Percentiles rank a stretch among this genome's conserved stretches.
These are phyloP conservation scores for Cyprinus carpio DNA, from an alignment of 2,113 vertebrate species.

Conservation along the genomic window DNA sequence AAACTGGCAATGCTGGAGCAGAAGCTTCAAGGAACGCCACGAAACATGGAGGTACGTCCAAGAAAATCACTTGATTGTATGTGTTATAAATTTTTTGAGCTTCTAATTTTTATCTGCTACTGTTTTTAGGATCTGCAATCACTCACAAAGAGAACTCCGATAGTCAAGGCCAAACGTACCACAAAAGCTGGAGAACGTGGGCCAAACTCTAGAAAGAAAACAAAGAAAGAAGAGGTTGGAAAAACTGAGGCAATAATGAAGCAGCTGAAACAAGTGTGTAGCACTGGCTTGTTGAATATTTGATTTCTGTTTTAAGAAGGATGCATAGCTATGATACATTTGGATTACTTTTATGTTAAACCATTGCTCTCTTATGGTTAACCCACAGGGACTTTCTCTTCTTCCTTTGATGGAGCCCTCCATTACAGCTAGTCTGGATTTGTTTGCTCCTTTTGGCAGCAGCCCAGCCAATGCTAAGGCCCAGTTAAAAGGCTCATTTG, in stretches of 20 bases:
- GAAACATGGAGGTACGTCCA: constrained; percentile 86
- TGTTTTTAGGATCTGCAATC: constrained; percentile 82
- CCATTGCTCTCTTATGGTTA: constrained; percentile 23
- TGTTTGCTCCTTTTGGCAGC: constrained; percentile 95
- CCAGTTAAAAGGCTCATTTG: constrained; percentile 90
- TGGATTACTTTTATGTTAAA: background rate
- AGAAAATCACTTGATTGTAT: background rate
- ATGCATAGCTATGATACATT: background rate
- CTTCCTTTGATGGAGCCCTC: constrained; percentile 93
- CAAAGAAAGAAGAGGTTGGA: constrained; percentile 91
- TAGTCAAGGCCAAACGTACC: constrained; percentile 87
- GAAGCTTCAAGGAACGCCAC: constrained; percentile 83
- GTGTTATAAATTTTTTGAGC: background rate
- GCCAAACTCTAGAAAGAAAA: constrained; percentile 89
- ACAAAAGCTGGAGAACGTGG: constrained; percentile 88
- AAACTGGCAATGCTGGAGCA: constrained; percentile 84
- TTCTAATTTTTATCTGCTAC: constrained; percentile 6
- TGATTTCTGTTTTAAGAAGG: background rate
- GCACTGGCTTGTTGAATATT: background rate
- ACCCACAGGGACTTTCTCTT: constrained; percentile 87
- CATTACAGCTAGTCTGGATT: constrained; percentile 91
- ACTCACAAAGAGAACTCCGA: constrained; percentile 80
- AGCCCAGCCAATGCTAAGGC: constrained; percentile 86
- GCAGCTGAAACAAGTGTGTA: constrained; percentile 91
- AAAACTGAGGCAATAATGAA: constrained; percentile 91